These are phyloP conservation scores for Phrynocephalus versicolor DNA, from an alignment of 2,113 vertebrate species.

Conservation along the genomic window DNA sequence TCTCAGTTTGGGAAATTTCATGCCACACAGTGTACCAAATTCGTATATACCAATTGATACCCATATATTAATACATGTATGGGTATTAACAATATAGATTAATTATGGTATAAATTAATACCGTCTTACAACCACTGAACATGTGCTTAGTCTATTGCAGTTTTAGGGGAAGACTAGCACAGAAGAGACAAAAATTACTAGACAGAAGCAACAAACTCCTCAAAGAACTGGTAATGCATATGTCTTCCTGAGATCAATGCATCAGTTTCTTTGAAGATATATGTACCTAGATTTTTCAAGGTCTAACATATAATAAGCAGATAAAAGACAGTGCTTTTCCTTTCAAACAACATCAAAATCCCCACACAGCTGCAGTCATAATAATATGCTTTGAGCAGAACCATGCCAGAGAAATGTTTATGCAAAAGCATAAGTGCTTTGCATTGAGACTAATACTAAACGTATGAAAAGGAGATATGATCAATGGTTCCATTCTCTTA, in stretches of 20 bases:
- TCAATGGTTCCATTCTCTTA: too few species aligned
- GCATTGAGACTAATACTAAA: neutral
- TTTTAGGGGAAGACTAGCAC: neutral
- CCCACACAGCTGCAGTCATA: neutral
- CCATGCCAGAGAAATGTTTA: neutral
- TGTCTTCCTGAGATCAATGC: neutral
- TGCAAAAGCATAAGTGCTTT: neutral
- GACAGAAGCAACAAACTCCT: neutral
- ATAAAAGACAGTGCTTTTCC: neutral
- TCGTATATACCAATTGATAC: neutral
- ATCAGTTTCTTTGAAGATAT: slow-evolving; percentile 1
- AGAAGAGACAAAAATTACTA: neutral
- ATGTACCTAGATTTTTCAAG: neutral
- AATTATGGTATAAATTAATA: too few species aligned
- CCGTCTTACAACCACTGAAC: neutral
- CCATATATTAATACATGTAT: neutral
- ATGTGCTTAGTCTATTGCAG: neutral
- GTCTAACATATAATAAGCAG: neutral
- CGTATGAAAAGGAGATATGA: too few species aligned
- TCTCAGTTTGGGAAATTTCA: neutral
- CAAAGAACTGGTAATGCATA: neutral
- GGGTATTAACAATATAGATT: too few species aligned
- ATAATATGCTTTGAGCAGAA: neutral
- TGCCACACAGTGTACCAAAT: neutral
- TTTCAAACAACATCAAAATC: neutral